Conservation (phyloP, 2,888 invertebrate genomes). For the Psylliodes chrysocephalus region DNA sequence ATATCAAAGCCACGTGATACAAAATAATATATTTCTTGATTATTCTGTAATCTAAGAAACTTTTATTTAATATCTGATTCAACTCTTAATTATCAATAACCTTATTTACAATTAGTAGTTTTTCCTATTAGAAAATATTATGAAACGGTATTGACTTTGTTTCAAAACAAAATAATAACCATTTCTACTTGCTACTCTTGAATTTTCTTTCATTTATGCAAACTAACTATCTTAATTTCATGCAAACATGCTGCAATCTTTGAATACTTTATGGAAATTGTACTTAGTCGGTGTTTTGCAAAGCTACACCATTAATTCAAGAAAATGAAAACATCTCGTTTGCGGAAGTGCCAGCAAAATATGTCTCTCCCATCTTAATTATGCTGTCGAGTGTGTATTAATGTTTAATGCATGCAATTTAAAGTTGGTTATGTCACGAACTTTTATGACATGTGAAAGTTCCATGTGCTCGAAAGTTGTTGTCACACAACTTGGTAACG, state of each 20-base stretch:
- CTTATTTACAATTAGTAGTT: too few relatives aligned
- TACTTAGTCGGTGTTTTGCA: constrained; percentile 14
- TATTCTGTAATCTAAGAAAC: too few relatives aligned
- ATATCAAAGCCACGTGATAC: too few relatives aligned
- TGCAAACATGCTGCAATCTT: constrained; percentile 12
- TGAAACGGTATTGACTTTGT: too few relatives aligned
- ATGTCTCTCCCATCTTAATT: constrained; percentile 31
- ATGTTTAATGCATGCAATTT: constrained; percentile 42
- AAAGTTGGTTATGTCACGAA: constrained; percentile 29
- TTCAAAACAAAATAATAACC: too few relatives aligned
- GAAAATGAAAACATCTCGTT: constrained; percentile 17
- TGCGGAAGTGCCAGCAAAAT: constrained; percentile 6
- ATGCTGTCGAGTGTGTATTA: constrained; percentile 36
- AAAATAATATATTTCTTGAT: too few relatives aligned
- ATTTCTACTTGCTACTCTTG: too few relatives aligned
- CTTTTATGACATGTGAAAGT: constrained; percentile 18
- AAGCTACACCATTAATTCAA: constrained; percentile 13
- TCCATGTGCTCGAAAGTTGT: not conserved
- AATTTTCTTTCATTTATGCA: constrained; percentile 5
- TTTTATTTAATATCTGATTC: too few relatives aligned
- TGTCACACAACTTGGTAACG: not conserved
- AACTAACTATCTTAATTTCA: constrained; percentile 13
- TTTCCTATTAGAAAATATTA: too few relatives aligned
- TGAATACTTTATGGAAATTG: constrained; percentile 20
- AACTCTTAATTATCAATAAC: too few relatives aligned